Evolutionary conservation across 1,140 invertebrate genomes (phyloP), one percentile per base, ranked within the genome.

Genomic region (Plectrocnemia conspersa): DNA sequence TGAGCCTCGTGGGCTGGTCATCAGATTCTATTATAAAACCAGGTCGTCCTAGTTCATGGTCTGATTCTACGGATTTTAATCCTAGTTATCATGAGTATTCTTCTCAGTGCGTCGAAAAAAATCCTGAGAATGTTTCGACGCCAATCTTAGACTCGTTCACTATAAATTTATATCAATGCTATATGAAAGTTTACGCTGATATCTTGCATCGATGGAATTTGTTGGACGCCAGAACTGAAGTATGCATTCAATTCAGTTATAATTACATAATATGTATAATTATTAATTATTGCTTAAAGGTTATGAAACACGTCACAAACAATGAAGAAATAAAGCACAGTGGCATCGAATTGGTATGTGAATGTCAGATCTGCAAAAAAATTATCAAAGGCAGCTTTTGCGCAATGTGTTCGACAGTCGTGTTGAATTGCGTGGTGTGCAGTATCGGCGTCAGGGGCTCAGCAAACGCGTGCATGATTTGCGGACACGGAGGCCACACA

Each of bases 401-500:
- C 67, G 72, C 72, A 22, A 72, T 73, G 32, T 95, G 92, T 67
- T 84, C 85, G 59, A 75, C 79, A 33, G 77, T 83, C 11, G 80
- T 80, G 24, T 78, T 92, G 41, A 79, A 82, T 58, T 96, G 93
- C 74, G 77, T 83, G 3, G 82, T 96, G 46, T 97, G 93, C 70
- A 85, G 86, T 62, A 77, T 90, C 52, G 85, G 89, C 11, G 91
- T 95, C 3, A 81, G 82, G 77, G 93, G 92, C 76, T 79, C 82
- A 1, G 82, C 87, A 11, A 88, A 85, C 64, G 85, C 86, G 58
- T 96, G 93, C 66, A 70, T 89, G 21, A 75, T 84, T 19, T 96
- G 93, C 72, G 89, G 91, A 1, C 93, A 97, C 74, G 93, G 91
- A 25, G 93, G 93, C 6, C 94, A 97, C 68, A 83, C 84, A 2